Conservation (phyloP, 2,113 vertebrate species). For the Paracanthobrama guichenoti region DNA sequence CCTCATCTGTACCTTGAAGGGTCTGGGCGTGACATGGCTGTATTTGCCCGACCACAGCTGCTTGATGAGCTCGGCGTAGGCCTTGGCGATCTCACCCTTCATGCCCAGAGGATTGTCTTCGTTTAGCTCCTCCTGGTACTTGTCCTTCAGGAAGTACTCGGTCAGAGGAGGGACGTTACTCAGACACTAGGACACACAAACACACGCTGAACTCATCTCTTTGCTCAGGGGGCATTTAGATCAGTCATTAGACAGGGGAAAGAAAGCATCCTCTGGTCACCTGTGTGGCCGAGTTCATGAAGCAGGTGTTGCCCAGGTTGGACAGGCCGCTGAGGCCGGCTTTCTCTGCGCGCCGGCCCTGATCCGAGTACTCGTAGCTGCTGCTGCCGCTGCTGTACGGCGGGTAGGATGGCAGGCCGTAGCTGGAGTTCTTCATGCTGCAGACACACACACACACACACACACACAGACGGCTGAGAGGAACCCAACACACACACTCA, state of each 20-base stretch:
- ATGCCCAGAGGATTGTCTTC: slow-evolving; percentile 98
- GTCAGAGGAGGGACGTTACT: slow-evolving; percentile 96
- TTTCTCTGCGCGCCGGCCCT: slow-evolving; percentile 89
- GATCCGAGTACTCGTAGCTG: slow-evolving; percentile 91
- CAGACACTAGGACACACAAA: slow-evolving; percentile 83
- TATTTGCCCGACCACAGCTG: slow-evolving; percentile 98
- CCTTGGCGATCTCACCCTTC: slow-evolving; percentile 96
- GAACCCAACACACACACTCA: neutral
- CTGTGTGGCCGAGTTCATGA: slow-evolving; percentile 99
- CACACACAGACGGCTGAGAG: neutral
- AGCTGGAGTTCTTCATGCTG: slow-evolving; percentile 98
- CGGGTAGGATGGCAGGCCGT: slow-evolving; percentile 91
- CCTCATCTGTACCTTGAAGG: slow-evolving; percentile 87
- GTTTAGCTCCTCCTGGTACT: slow-evolving; percentile 94
- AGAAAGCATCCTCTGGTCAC: slow-evolving; percentile 62
- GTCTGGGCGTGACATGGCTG: slow-evolving; percentile 94
- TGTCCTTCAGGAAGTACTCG: slow-evolving; percentile 96
- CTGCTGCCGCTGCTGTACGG: slow-evolving; percentile 79
- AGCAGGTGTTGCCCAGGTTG: slow-evolving; percentile 99
- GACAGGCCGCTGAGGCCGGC: slow-evolving; percentile 95
- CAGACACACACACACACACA: slow-evolving; percentile 57
- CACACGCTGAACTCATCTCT: no score
- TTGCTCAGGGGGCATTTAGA: no score
- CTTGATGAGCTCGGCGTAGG: slow-evolving; percentile 93
- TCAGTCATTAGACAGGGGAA: neutral